phyloP scores from a whole-genome alignment of 2,113 vertebrate species.

The Camelus bactrianus region DNA sequence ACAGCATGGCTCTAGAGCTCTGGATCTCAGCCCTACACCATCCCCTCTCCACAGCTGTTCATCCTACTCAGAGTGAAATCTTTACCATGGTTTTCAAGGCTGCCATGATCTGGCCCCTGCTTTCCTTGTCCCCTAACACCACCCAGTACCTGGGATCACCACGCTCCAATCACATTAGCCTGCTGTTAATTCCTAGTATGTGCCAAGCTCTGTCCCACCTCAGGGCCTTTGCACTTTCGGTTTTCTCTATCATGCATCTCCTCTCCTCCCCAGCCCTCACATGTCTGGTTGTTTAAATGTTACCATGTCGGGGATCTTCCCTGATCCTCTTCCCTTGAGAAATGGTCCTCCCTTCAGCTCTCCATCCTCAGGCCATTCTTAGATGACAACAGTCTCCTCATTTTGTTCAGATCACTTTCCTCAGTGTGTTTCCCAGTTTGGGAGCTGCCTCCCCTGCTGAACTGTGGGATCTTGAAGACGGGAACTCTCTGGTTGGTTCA shows the following conservation, averaged over 20 bases:
- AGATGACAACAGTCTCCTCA: background rate
- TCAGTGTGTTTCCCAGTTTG: background rate
- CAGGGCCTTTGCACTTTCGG: background rate
- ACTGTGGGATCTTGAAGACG: conserved; percentile 29
- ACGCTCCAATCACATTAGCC: background rate
- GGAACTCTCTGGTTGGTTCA: conserved; percentile 69
- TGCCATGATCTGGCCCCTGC: background rate
- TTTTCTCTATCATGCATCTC: background rate
- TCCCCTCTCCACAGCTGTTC: background rate
- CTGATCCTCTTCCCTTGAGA: background rate
- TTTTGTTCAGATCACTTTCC: conserved; percentile 23
- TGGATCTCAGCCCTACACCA: background rate
- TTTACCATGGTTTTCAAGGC: background rate
- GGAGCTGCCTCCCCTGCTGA: background rate
- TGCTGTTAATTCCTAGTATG: background rate
- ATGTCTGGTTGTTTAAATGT: background rate
- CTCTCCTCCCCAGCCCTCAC: background rate
- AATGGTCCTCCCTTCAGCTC: background rate
- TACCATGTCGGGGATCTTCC: background rate
- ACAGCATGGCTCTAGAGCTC: background rate
- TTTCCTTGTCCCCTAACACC: background rate
- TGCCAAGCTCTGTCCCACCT: background rate
- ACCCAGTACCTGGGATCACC: background rate
- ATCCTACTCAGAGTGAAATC: background rate
- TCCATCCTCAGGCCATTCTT: background rate